These are phyloP conservation scores for Galerucella pusilla DNA, from an alignment of 2,888 invertebrate species.

Conservation along the genomic window DNA sequence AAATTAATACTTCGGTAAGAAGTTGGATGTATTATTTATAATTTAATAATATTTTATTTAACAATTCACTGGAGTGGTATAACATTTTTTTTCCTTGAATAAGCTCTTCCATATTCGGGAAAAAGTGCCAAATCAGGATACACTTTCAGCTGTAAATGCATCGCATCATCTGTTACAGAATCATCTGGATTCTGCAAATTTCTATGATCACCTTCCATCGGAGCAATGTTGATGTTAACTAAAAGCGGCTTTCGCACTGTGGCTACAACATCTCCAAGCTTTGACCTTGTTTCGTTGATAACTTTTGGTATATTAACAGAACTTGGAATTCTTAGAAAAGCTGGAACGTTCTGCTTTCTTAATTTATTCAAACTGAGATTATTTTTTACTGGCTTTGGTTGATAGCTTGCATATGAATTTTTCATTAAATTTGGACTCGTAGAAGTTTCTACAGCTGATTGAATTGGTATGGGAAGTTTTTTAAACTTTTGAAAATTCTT, in stretches of 20 bases:
- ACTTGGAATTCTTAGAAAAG: background rate
- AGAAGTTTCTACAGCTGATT: background rate
- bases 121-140: slow-evolving; percentile 23
- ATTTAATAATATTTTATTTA: background rate
- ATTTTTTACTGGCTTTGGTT: background rate
- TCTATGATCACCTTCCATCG: slow-evolving; percentile 42
- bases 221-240: slow-evolving; percentile 53
- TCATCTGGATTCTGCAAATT: background rate
- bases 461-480: slow-evolving; percentile 19
- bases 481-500: slow-evolving; percentile 42
- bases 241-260: slow-evolving; percentile 45
- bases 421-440: slow-evolving; percentile 9
- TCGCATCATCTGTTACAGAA: slow-evolving; percentile 1
- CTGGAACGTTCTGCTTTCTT: background rate
- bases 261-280: slow-evolving; percentile 38
- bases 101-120: background rate
- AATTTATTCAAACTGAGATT: background rate
- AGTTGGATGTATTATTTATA: no score
- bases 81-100: background rate
- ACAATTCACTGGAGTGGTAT: background rate
- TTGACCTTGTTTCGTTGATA: slow-evolving; percentile 4
- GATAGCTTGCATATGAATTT: background rate
- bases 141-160: slow-evolving; percentile 28
- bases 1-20: no score
- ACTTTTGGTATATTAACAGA: background rate